These are phyloP conservation scores for Elaphurus davidianus DNA, from an alignment of 2,113 vertebrate genomes.

Conservation along the genomic window DNA sequence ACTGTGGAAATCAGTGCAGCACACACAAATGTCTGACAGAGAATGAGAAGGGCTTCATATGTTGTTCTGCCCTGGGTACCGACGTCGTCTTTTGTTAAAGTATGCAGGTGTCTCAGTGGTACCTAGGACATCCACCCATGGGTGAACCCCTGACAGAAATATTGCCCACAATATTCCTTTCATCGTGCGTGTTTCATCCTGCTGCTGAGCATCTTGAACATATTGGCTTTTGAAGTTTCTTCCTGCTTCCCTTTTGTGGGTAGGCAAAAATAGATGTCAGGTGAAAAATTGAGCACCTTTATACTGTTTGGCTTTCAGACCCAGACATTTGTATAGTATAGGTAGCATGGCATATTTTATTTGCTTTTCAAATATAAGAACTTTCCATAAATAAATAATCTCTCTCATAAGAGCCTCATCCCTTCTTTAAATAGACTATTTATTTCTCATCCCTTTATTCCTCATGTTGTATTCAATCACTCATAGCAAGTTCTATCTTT, in stretches of 20 bases:
- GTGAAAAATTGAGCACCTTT: slow-evolving; percentile 28
- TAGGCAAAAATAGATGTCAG: not conserved
- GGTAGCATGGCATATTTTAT: not conserved
- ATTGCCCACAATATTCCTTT: not conserved
- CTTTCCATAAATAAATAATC: not conserved
- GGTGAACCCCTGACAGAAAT: not conserved
- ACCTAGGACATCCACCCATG: not conserved
- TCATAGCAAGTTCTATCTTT: not conserved
- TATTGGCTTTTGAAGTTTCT: not conserved
- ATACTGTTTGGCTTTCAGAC: not conserved
- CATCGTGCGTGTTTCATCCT: not conserved
- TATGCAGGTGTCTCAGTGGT: not conserved
- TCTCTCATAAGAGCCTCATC: not conserved
- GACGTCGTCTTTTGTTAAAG: not conserved
- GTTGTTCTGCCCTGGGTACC: not conserved
- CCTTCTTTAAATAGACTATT: not conserved
- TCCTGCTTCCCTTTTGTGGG: not conserved
- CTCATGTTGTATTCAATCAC: not conserved
- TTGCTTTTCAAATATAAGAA: not conserved
- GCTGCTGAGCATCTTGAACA: not conserved
- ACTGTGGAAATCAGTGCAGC: not conserved
- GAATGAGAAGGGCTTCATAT: not conserved
- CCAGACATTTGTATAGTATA: not conserved
- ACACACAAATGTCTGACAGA: not conserved
- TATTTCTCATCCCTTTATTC: not conserved